Evolutionary conservation across 2,888 invertebrate species (phyloP), one percentile per base, ranked within the genome.

Genomic region (Ophion ellenae): DNA sequence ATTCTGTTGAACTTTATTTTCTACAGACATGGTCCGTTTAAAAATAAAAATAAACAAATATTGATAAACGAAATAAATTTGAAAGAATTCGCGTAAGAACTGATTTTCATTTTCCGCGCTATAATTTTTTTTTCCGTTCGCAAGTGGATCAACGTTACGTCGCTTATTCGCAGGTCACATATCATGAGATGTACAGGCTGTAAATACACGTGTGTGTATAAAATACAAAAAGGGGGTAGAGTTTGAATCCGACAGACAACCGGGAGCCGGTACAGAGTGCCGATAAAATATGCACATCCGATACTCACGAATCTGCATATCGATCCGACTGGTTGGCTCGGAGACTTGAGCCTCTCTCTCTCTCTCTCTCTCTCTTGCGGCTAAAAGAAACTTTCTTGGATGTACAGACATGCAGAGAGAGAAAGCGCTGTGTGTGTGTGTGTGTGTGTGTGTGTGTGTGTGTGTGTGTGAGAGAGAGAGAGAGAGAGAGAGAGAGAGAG

Each of bases 261-360:
- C 80, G 66, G 85, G 80, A 85, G 83, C 73, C 81, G 79, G 80
- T 83, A 87, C 76, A 86, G 64, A 76, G 83, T 78, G 84, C 86
- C 87, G 85, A 88, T 88, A 88, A 88, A 86, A 88, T 88, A 88
- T 87, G 88, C 86, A 87, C 86, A 87, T 86, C 86, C 86, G 88
- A 88, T 88, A 87, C 86, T 83, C 86, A 75, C 85, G 83, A 86
- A 88, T 88, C 87, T 87, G 75, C 83, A 86, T 86, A 88, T 88
- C 87, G 88, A 88, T 87, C 87, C 77, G 74, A 84, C 82, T 81
- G 85, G 82, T 86, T 81, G 74, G 59, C 85, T 85, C 78, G 73
- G 71, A 77, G 84, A 82, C 83, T 79, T 79, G 77, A 75, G 75
- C 79, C 70, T 69, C 78, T 70, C 84, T 47, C 78, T 28, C 53